phyloP scores from a whole-genome alignment of 1,140 invertebrate species.

The Pissodes strobi region DNA sequence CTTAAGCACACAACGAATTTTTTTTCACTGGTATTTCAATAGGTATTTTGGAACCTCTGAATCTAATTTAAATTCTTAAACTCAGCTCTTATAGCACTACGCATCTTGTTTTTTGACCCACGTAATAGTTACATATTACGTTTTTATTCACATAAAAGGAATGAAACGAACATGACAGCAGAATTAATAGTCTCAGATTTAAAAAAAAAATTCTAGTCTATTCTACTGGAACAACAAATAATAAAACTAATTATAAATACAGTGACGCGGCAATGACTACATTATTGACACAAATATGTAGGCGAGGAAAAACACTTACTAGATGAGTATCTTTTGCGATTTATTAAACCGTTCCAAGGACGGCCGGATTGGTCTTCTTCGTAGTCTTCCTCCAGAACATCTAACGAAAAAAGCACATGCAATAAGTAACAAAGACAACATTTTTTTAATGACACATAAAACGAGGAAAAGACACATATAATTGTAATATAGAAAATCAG shows the following conservation, averaged over 20 bases:
- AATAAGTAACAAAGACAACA: neutral
- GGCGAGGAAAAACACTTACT: conserved; percentile 55
- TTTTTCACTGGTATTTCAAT: too few species aligned
- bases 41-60: too few species aligned
- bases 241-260: conserved; percentile 4
- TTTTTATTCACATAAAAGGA: too few species aligned
- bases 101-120: neutral
- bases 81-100: neutral
- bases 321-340: conserved; percentile 59
- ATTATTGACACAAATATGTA: conserved; percentile 1
- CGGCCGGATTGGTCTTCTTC: conserved; percentile 57
- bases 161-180: too few species aligned
- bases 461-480: too few species aligned
- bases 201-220: neutral
- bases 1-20: too few species aligned
- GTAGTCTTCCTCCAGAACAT: conserved; percentile 60
- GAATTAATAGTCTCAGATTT: too few species aligned
- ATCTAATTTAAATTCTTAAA: too few species aligned
- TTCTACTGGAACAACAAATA: neutral
- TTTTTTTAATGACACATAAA: too few species aligned
- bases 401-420: conserved; percentile 44
- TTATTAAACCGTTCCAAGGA: conserved; percentile 49
- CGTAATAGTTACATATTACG: neutral
- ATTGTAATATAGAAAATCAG: too few species aligned
- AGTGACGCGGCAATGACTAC: conserved; percentile 1